phyloP scores from a whole-genome alignment of 2,797 vertebrate species.

The Acridotheres tristis region DNA sequence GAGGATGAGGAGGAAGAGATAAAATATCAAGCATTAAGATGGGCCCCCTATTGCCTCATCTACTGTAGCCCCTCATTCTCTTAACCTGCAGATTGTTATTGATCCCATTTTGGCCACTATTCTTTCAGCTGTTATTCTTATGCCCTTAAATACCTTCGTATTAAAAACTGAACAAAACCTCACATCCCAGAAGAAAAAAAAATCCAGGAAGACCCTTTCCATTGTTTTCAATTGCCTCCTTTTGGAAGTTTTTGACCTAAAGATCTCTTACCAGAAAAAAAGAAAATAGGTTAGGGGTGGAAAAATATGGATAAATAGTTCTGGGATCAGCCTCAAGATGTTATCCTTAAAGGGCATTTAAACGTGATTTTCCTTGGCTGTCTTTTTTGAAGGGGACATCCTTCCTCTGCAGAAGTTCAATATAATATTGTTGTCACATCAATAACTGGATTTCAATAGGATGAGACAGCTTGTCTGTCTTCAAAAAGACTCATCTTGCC shows the following conservation, averaged over 20 bases:
- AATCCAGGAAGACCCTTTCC: not conserved
- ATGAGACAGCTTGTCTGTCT: not conserved
- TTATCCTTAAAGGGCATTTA: not conserved
- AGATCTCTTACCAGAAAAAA: not conserved
- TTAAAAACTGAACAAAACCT: not conserved
- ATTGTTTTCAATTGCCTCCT: not conserved
- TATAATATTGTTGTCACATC: not conserved
- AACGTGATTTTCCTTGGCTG: not conserved
- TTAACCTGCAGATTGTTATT: not conserved
- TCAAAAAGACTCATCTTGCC: not conserved
- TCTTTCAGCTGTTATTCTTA: not conserved
- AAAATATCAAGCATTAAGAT: not conserved
- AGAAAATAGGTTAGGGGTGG: rapidly evolving
- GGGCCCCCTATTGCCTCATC: not conserved
- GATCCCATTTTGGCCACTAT: not conserved
- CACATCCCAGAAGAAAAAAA: not conserved
- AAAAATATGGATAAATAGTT: not conserved
- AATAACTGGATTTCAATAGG: not conserved
- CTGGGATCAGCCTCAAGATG: not conserved
- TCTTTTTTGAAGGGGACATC: not conserved
- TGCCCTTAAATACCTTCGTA: not conserved
- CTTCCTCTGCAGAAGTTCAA: not conserved
- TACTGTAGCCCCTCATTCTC: not conserved
- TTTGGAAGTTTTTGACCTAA: not conserved
- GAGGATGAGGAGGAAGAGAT: not conserved